phyloP scores from a whole-genome alignment of 2,113 vertebrate genomes.

The Ondatra zibethicus region DNA sequence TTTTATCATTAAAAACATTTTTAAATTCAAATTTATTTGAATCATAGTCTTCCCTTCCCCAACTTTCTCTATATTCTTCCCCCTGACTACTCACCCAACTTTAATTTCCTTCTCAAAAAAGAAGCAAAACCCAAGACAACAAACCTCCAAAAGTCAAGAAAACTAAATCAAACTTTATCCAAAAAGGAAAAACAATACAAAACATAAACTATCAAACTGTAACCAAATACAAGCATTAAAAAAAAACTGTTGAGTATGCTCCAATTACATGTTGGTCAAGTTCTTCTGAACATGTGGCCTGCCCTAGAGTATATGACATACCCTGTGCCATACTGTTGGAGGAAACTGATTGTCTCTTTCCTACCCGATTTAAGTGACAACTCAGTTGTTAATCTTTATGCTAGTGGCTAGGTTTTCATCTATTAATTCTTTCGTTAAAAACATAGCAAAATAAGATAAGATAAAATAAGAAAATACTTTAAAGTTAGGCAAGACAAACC shows the following conservation, averaged over 20 bases:
- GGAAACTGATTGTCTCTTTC: too few species aligned
- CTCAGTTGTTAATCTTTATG: not conserved
- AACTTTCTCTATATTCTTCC: not conserved
- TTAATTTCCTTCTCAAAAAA: too few species aligned
- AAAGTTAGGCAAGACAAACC: not conserved
- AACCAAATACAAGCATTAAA: too few species aligned
- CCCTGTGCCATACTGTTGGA: too few species aligned
- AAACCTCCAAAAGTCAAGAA: not conserved
- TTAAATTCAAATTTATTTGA: not conserved
- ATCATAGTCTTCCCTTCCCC: not conserved
- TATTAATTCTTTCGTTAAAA: not conserved
- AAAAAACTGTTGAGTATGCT: too few species aligned
- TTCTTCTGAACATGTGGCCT: not conserved
- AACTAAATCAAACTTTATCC: not conserved
- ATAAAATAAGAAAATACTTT: not conserved
- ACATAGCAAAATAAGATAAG: not conserved
- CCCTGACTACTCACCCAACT: rapidly evolving
- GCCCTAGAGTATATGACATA: too few species aligned
- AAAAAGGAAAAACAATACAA: not conserved
- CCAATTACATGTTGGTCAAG: not conserved
- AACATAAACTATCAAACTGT: not conserved
- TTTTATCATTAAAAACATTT: not conserved
- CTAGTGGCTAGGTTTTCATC: not conserved
- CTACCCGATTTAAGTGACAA: too few species aligned
- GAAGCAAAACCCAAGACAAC: not conserved